Evolutionary conservation across 2,113 vertebrate species (phyloP).

Genomic region (Regulus satrapa): DNA sequence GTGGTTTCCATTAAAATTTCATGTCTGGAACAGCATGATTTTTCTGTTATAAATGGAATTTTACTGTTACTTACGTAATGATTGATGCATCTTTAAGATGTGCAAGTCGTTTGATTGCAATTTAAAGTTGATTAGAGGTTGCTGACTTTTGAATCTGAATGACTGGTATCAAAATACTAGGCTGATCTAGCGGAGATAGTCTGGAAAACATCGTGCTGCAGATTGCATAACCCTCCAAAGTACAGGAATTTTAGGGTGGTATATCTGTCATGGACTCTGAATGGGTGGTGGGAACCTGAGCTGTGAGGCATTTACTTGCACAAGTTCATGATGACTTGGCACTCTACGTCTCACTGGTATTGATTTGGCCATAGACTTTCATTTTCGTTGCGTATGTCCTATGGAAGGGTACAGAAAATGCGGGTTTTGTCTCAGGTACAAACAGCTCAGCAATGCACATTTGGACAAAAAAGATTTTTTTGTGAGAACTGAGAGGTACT

Average conservation of each 20-base stretch:
- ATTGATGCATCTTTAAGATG: background rate
- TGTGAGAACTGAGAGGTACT: background rate
- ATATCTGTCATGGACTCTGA: background rate
- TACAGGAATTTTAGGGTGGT: background rate
- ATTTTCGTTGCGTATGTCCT: background rate
- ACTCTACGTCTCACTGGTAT: background rate
- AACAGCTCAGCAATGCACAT: background rate
- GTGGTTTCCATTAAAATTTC: background rate
- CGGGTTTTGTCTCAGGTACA: background rate
- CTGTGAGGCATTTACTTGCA: background rate
- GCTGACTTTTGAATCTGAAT: background rate
- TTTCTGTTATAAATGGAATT: background rate
- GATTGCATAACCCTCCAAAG: background rate
- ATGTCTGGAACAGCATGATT: background rate
- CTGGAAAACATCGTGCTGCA: background rate
- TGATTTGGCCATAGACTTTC: background rate
- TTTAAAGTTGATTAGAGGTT: background rate
- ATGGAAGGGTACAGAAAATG: background rate
- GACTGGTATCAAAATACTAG: background rate
- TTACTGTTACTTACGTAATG: background rate
- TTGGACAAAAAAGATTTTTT: background rate
- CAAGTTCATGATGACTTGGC: background rate
- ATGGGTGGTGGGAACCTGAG: background rate
- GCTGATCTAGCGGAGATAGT: background rate
- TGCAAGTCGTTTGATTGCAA: background rate